Evolutionary conservation across 1,140 invertebrate species (phyloP), one percentile per base, ranked within the genome.

Genomic region (Scaptodrosophila lebanonensis): DNA sequence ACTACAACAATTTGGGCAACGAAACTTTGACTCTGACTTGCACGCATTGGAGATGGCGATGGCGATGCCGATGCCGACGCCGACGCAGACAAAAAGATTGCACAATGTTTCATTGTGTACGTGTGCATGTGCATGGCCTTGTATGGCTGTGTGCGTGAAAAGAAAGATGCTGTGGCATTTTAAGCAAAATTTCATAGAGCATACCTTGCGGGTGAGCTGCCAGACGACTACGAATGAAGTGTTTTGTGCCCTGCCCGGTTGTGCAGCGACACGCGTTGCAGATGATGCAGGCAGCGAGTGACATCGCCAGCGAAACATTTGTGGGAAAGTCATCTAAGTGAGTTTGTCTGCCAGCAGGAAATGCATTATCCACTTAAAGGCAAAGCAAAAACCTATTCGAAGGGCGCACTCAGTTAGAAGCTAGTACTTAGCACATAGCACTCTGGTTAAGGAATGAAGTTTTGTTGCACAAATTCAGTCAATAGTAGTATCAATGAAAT

Each of bases 131-230:
- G 71, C 53, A 53, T 35, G 45, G 59, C 52, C 45, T 51, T 44
- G 13, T 43, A 53, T 39, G 68, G 68, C 54, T 43, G 18, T 43
- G 32, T n/a, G n/a, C n/a, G n/a, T n/a, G n/a, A n/a, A n/a, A n/a
- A n/a, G n/a, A n/a, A n/a, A 32, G 16, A 44, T 77, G 66, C 58
- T 76, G 72, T 71, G 72, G 72, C 73, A 72, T 77, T 77, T 67
- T 77, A 77, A 77, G 67, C 72, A 72, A 70, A 67, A 77, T 77
- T 77, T 77, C 72, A 77, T 71, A 79, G 67, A 72, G 72, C 72
- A 66, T 67, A 77, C 66, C 62, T 71, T 67, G 58, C 61, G 57
- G 66, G 53, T 75, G 33, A 48, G 60, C 60, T 64, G 47, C 40
- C 36, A 56, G 49, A 68, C 63, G 56, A 67, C 65, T 56, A 66